These are phyloP conservation scores for Misgurnus anguillicaudatus DNA, from an alignment of 2,113 vertebrate genomes.

Conservation along the genomic window DNA sequence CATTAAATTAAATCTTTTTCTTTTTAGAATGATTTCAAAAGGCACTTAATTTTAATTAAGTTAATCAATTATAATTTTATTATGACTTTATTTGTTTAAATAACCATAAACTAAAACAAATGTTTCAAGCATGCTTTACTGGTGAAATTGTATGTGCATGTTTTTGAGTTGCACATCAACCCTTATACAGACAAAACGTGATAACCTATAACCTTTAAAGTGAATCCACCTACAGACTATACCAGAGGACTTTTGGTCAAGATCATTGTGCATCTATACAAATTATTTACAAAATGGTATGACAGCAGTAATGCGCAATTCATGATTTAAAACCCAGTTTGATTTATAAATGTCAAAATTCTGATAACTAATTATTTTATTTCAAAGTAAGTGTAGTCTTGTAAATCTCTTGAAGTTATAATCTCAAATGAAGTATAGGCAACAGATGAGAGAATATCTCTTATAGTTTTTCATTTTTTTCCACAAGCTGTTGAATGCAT, in stretches of 20 bases:
- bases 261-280: background rate
- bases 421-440: background rate
- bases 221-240: background rate
- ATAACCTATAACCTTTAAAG: slow-evolving; percentile 23
- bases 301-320: background rate
- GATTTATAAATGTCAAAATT: background rate
- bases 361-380: no score
- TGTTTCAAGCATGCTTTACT: background rate
- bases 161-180: slow-evolving; percentile 16
- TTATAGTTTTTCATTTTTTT: slow-evolving; percentile 71
- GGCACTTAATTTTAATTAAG: no score
- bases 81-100: no score
- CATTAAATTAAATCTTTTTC: background rate
- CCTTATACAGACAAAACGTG: background rate
- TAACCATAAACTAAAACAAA: no score
- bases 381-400: background rate
- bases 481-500: slow-evolving; percentile 79
- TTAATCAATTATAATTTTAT: no score
- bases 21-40: no score
- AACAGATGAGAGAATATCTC: slow-evolving; percentile 59
- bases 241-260: background rate
- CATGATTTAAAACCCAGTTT: background rate
- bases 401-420: background rate
- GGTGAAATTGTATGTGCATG: background rate
- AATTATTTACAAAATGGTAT: background rate